Base-by-base conservation (phyloP, 2,888 invertebrate species). In the Cataglyphis albicans region DNA sequence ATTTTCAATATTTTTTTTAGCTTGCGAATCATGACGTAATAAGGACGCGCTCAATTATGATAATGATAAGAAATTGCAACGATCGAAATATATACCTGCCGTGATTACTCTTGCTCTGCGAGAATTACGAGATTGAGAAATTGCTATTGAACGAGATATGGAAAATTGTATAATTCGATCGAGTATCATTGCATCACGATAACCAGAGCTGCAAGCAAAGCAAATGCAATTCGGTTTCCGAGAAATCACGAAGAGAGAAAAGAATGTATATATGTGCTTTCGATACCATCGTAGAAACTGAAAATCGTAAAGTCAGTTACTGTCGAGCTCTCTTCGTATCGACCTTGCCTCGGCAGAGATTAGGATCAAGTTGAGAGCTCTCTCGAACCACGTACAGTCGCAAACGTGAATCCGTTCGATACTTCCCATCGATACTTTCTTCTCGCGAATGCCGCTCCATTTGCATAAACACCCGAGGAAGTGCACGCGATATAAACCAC, bases 281-380 rank as follows among this genome's bases (percentile, higher is more conserved):
- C 82, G 80, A 81, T 76, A 64, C 44, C 57, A 72, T 85, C 88
- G 83, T 38, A 21, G 48, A 29, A 78, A 67, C 75, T 64, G 67
- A 55, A 65, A 84, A 59, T 81, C 84, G 74, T 85, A 88, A 85
- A 88, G 68, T 84, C 78, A 55, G 48, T 61, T 72, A 41, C 81
- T 72, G 68, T 59, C 72, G 82, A 57, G 85, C 74, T 84, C 84
- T 59, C 32, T 3, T n/a, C 32, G 81, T 80, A 87, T 87, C 88
- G 89, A 82, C 84, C 86, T 85, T 88, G 86, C 81, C 18, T 12
- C 83, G 70, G 7, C 52, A 41, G 55, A 87, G 88, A 88, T 88
- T 88, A 88, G 87, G 85, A 88, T 88, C 87, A 52, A 76, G 83
- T 80, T 84, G 75, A 68, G 57, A 41, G 73, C 84, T 81, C 80